phyloP scores from a whole-genome alignment of 2,113 vertebrate genomes.

The Phalacrocorax aristotelis region DNA sequence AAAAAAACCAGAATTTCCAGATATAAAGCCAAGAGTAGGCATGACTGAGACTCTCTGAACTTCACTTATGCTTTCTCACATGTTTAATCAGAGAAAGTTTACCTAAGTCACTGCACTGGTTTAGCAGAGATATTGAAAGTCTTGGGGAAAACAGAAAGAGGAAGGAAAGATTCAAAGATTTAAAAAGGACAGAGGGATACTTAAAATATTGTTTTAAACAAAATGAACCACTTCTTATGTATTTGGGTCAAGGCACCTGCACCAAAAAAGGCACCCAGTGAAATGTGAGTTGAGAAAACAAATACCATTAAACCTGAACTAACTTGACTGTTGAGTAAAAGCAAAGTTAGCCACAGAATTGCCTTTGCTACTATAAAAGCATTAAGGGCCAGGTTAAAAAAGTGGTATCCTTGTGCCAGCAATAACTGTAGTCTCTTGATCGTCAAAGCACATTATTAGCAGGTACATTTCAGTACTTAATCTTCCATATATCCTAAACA shows the following conservation, averaged over 20 bases:
- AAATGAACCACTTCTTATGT: neutral
- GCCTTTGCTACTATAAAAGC: neutral
- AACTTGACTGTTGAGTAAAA: neutral
- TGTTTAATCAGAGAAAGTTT: conserved; percentile 55
- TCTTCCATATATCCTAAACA: neutral
- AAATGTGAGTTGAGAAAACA: neutral
- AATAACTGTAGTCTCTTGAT: neutral
- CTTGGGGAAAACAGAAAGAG: neutral
- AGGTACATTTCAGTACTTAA: neutral
- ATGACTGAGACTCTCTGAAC: neutral
- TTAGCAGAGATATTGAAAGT: conserved; percentile 24
- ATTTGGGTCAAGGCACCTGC: neutral
- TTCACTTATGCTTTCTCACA: conserved; percentile 53
- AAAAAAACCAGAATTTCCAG: conserved; percentile 50
- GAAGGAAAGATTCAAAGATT: neutral
- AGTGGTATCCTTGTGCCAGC: neutral
- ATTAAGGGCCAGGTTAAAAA: neutral
- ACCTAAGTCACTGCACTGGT: conserved; percentile 1
- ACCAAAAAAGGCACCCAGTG: neutral
- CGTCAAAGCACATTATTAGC: neutral
- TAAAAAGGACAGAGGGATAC: neutral
- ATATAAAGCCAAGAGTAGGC: conserved; percentile 16
- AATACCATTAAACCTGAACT: neutral
- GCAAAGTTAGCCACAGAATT: neutral
- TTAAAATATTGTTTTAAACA: neutral